Evolutionary conservation across 2,113 vertebrate species (phyloP), one percentile per base, ranked within the genome.

Genomic region (Paracanthobrama guichenoti): DNA sequence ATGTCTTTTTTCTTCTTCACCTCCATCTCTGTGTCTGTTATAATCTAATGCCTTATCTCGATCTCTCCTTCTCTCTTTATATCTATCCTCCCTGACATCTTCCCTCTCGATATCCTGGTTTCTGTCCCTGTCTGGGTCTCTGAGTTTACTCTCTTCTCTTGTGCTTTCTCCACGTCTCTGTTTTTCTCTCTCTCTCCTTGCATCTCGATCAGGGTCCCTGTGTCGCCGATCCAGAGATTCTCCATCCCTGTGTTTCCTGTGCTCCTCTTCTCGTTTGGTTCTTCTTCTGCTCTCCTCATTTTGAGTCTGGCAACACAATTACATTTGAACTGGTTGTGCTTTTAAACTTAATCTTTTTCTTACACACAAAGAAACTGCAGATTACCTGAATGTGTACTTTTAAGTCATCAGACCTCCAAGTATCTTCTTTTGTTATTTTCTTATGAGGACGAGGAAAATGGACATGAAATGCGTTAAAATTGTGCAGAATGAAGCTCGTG

Each of bases 351-450:
- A 6, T n/a, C 12, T 44, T 31, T 79, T 53, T 35, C 12, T 55
- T 11, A 31, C 24, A 75, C 75, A 76, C 64, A 66, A 76, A 12
- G 14, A 53, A 44, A 85, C 53, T 14, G 53, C 35, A 75, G 13
- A 53, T 26, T 91, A 97, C 97, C 93, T 86, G 90, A 31, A 98
- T 90, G 75, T 97, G 93, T 90, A 88, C 97, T 81, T 90, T 94
- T 83, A 99, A 94, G 44, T 98, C 97, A 62, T 96, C 95, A 85
- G 96, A 81, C 91, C 91, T 97, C 98, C 98, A 99, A 53, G 97
- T 99, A 86, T 99, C 97, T 89, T 99, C 97, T 93, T 93, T 98
- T 60, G 94, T 95, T 91, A 93, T 91, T 94, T 92, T 96, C 97
- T 98, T 85, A 20, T 67, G 35, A 69, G 44, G 69, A 44, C 20